phyloP scores from a whole-genome alignment of 1,140 invertebrate genomes.

The Drosophila neocordata region DNA sequence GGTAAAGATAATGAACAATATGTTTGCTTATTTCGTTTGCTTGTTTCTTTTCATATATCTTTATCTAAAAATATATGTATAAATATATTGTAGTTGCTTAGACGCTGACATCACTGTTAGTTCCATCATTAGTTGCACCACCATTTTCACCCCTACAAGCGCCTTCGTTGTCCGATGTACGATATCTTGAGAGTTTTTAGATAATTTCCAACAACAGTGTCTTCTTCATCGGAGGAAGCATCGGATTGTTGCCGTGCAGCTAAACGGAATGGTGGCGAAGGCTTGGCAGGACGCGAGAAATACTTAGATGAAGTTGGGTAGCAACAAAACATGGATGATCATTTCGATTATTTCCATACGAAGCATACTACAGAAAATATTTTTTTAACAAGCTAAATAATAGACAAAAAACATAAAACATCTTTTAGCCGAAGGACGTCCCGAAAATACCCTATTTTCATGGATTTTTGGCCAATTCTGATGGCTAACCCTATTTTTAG shows the following conservation, averaged over 20 bases:
- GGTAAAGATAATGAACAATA: not conserved
- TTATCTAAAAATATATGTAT: conserved; percentile 3
- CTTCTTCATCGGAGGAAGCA: conserved; percentile 86
- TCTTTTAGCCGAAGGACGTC: no score
- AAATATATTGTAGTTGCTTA: not conserved
- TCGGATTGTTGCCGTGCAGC: conserved; percentile 88
- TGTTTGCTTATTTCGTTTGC: not conserved
- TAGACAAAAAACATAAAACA: no score
- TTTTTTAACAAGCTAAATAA: no score
- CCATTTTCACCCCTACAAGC: conserved; percentile 45
- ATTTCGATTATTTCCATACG: conserved; percentile 94
- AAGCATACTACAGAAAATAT: no score
- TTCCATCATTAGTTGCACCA: conserved; percentile 21
- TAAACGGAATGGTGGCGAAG: conserved; percentile 95
- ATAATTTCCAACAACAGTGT: conserved; percentile 34
- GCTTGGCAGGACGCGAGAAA: conserved; percentile 94
- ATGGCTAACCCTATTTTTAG: no score
- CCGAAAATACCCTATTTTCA: no score
- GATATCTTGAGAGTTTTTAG: conserved; percentile 33
- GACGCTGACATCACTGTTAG: conserved; percentile 9
- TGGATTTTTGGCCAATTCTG: no score
- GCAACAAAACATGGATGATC: conserved; percentile 96
- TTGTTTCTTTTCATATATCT: not conserved
- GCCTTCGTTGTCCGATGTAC: conserved; percentile 35
- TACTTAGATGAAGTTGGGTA: conserved; percentile 99